Evolutionary conservation across 2,797 vertebrate species (phyloP).

Genomic region (Lemur catta): DNA sequence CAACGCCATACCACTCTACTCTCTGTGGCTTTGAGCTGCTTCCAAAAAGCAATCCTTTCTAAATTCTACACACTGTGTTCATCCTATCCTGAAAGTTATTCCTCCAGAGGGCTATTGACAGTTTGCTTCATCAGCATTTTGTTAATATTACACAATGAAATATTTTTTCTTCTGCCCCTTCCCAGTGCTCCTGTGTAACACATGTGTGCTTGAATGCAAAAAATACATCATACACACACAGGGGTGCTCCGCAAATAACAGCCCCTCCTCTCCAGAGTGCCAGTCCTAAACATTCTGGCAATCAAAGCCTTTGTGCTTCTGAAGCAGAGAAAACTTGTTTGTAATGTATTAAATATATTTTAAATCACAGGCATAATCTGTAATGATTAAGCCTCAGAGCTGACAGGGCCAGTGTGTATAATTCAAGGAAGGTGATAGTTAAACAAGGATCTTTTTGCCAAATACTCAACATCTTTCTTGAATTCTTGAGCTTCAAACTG

Average conservation of each 20-base stretch:
- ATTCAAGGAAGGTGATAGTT: background rate
- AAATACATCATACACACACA: no score
- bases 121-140: background rate
- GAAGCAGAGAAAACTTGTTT: background rate
- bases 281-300: background rate
- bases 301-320: background rate
- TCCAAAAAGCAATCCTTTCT: background rate
- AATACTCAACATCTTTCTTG: background rate
- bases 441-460: background rate
- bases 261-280: background rate
- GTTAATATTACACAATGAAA: background rate
- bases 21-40: background rate
- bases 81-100: background rate
- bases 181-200: background rate
- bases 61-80: background rate
- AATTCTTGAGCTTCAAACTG: background rate
- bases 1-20: background rate
- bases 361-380: background rate
- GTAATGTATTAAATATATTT: background rate
- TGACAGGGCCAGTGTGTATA: background rate
- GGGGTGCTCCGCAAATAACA: background rate
- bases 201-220: background rate
- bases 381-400: background rate
- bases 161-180: background rate
- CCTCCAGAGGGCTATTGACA: background rate